A percentile compares a stretch with the other conserved stretches of the same genome.
Conservation (phyloP, 2,888 invertebrate species). For the Caenorhabditis zanzibari region DNA sequence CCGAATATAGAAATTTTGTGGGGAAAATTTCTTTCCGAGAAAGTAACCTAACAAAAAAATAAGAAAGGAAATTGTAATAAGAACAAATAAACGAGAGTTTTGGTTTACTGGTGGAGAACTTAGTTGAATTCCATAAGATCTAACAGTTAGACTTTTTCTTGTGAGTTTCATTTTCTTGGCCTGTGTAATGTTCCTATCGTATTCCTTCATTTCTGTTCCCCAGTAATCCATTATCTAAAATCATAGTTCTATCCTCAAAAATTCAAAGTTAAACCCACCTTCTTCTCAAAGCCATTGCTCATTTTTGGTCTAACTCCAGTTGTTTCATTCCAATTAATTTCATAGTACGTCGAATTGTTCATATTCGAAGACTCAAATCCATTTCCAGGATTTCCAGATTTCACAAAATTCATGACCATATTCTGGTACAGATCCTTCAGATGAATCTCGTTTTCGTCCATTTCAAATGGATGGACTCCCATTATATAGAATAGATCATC, state of each 20-base stretch:
- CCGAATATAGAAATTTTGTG: conserved; percentile 30
- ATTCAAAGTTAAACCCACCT: not conserved
- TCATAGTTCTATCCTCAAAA: not conserved
- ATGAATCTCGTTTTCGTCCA: conserved; percentile 66
- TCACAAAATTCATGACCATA: conserved; percentile 62
- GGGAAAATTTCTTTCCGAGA: conserved; percentile 10
- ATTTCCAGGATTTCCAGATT: conserved; percentile 54
- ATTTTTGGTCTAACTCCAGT: conserved; percentile 41
- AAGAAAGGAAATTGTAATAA: not conserved
- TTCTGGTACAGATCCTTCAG: conserved; percentile 58
- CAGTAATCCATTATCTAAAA: conserved; percentile 52
- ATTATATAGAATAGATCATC: conserved; percentile 67
- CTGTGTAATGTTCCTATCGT: conserved; percentile 27
- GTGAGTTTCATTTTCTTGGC: not conserved
- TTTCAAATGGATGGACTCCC: conserved; percentile 68
- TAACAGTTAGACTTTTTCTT: not conserved
- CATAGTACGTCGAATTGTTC: conserved; percentile 35
- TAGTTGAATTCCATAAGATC: not conserved
- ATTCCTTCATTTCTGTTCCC: conserved; percentile 41
- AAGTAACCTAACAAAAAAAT: conserved; percentile 29
- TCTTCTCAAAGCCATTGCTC: conserved; percentile 40
- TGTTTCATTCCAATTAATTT: conserved; percentile 51
- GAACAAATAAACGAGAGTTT: not conserved
- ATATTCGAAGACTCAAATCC: conserved; percentile 14
- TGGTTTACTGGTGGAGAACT: not conserved